Base-by-base conservation (phyloP, 2,888 invertebrate species). In the Melinaea marsaeus region DNA sequence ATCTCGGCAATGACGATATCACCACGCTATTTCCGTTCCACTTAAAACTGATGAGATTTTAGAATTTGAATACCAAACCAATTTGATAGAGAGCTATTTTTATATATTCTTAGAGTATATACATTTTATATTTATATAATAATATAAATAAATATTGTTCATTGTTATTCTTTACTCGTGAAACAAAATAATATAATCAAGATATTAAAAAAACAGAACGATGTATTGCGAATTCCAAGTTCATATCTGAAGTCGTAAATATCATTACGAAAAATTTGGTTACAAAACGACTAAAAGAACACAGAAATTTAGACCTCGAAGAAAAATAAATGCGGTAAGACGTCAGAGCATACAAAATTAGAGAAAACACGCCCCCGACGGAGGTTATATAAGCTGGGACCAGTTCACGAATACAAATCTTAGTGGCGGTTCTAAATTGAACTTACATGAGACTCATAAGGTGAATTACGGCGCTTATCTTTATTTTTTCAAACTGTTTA, bases 281-380 rank as follows among this genome's bases (percentile, higher is more conserved):
- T 88, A 86, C 86, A 85, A 86, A 88, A 87, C 81, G 86, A 80
- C 84, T 79, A 84, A 86, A 86, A 88, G 87, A 86, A 88, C 86
- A 87, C 86, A 84, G 86, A 86, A 85, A 88, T 89, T 88, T 88
- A 88, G 87, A 88, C 85, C 86, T 83, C 84, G 80, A 85, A 88
- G n/a, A 88, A 88, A 88, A 89, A 90, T 87, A 88, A 88, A 90
- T 86, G 87, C 83, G 84, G 77, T 70, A 22, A 22, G 22, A 22
- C 22, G 22, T 22, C 22, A 22, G 22, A 22, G 22, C 22, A 22
- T 22, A 22, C 22, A 22, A 22, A 22, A 22, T 22, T 22, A 22
- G 22, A 22, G 22, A 22, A 22, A 22, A 22, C 22, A 22, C 22
- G 22, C 22, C 22, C 22, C 22, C 22, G 22, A 22, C 22, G 22